These are phyloP conservation scores for Gallinago paraguaiae DNA, from an alignment of 2,113 vertebrate species.

Conservation along the genomic window DNA sequence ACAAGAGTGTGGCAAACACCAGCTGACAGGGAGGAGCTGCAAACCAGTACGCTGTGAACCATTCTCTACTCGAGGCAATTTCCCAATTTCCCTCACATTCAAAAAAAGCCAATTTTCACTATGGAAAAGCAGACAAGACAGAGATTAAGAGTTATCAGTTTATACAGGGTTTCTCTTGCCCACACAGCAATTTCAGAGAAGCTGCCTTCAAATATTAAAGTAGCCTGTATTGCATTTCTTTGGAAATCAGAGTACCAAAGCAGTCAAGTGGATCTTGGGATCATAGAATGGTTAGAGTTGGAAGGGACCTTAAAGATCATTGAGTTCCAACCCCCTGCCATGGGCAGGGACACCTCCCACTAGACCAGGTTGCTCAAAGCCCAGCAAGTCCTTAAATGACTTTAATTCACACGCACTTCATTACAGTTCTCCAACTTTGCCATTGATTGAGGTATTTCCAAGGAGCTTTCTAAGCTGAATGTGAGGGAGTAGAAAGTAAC, in stretches of 20 bases:
- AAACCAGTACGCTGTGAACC: neutral
- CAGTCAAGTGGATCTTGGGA: neutral
- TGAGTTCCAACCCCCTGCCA: no score
- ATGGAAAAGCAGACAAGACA: accelerated
- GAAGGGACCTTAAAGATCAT: no score
- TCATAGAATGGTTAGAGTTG: no score
- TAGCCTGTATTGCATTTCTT: neutral
- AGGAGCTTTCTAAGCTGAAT: neutral
- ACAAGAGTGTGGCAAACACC: neutral
- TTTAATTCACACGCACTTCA: neutral
- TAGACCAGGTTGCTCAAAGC: no score
- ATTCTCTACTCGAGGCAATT: neutral
- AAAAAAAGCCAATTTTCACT: neutral
- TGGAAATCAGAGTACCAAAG: neutral
- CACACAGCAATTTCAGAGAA: neutral
- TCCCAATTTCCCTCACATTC: neutral
- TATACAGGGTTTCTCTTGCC: neutral
- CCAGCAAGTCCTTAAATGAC: neutral
- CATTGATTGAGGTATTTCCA: neutral
- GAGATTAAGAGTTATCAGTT: neutral
- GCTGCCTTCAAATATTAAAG: neutral
- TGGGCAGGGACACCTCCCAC: no score
- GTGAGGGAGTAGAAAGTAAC: neutral
- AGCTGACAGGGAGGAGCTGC: neutral
- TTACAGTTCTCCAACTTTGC: neutral